Evolutionary conservation across 2,113 vertebrate species (phyloP).

Genomic region (Ageneiosus marmoratus): DNA sequence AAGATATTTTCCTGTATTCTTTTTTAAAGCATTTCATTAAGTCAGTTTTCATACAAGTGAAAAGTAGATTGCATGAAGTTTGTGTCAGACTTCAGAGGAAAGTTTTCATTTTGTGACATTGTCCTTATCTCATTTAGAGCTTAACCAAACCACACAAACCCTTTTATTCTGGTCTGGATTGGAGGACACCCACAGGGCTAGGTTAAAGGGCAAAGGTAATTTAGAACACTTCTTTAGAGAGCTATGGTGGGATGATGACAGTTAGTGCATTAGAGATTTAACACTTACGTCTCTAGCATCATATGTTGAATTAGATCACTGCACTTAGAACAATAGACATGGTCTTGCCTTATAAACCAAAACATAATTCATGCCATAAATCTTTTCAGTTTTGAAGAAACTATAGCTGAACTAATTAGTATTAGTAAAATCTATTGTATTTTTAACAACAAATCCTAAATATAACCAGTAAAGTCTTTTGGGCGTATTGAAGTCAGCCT

Average conservation of each 20-base stretch:
- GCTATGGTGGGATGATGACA: constrained; percentile 16
- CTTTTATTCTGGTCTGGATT: constrained; percentile 42
- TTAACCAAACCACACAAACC: constrained; percentile 43
- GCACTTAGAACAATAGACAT: background rate
- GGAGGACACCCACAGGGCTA: constrained; percentile 38
- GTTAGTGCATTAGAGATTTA: constrained; percentile 5
- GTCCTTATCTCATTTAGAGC: constrained; percentile 53
- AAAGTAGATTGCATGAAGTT: background rate
- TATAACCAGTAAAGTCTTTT: background rate
- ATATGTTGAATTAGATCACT: background rate
- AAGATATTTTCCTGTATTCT: background rate
- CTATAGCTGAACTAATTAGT: background rate
- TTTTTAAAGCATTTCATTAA: background rate
- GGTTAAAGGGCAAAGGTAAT: constrained; percentile 55
- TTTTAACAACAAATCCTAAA: background rate
- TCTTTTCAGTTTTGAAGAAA: background rate
- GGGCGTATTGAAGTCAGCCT: background rate
- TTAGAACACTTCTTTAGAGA: constrained; percentile 39
- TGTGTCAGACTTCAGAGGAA: constrained; percentile 14
- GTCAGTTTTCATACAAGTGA: constrained; percentile 2
- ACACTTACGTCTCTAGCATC: background rate
- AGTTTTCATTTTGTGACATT: constrained; percentile 9
- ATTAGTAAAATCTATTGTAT: background rate
- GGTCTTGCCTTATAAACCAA: background rate
- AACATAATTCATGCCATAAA: background rate